Base-by-base conservation (phyloP, 2,797 vertebrate species). In the Alauda arvensis region DNA sequence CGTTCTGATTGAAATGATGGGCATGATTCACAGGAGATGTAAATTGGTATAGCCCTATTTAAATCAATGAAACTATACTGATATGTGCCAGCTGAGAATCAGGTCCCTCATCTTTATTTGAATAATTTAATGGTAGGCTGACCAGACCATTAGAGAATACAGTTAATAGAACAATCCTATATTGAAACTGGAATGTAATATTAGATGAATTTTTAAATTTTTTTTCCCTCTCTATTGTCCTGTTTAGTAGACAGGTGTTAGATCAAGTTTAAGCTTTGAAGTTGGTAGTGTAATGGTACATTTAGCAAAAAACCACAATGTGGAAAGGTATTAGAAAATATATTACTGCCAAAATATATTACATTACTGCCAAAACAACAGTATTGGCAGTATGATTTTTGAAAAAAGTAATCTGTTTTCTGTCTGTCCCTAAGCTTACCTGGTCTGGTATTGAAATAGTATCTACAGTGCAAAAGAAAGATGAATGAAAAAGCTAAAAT, bases 121-220 rank as follows among this genome's bases (percentile, higher is more conserved):
- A 92, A 80, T 90, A 88, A 92, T 86, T 89, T 86, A 77, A 80
- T 88, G 89, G 72, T 87, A 85, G 67, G 48, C 34, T 91, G 86
- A 77, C 78, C 85, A 89, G 72, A 62, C 42, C 21, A 59, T 86
- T 89, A 77, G 65, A 92, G 76, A 84, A 88, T 89, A 77, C 37
- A 71, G 39, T 57, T 90, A 82, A 72, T 56, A 76, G 75, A 83
- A 74, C 39, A 75, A 42, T 79, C 51, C 57, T 85, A 9, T 72
- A 49, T 48, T 78, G 77, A 67, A 92, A 57, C 31, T 59, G 48
- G 33, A 89, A 60, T 60, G 26, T 55, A 79, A 57, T 71, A 68
- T 53, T 78, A 77, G 59, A 67, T 33, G 5, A 37, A 42, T 25
- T 49, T 66, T 71, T 25, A 0, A 3, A 16, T 15, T 49, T 1